These are phyloP conservation scores for Noctilio leporinus DNA, from an alignment of 2,113 vertebrate genomes.

Conservation along the genomic window DNA sequence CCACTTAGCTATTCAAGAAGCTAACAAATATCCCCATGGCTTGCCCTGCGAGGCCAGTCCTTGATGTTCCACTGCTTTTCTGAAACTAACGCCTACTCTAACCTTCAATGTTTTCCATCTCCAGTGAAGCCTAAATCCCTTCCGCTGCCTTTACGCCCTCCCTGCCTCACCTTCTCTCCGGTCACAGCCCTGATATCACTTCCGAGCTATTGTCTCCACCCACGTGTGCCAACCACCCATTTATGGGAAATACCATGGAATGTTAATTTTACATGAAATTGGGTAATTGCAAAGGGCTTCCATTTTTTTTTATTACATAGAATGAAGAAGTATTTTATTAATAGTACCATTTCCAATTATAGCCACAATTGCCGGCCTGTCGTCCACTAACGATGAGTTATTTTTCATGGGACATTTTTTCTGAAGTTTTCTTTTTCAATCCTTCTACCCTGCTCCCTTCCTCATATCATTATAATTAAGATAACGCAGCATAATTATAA, in stretches of 20 bases:
- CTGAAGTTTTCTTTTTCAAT: constrained; percentile 1
- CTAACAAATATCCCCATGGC: background rate
- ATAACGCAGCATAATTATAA: constrained; percentile 74
- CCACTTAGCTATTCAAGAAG: background rate
- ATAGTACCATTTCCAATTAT: constrained; percentile 69
- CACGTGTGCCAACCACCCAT: constrained; percentile 78
- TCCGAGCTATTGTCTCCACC: constrained; percentile 79
- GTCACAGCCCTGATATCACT: constrained; percentile 65
- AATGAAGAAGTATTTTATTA: constrained; percentile 77
- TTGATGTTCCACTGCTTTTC: background rate
- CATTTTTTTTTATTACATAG: constrained; percentile 52
- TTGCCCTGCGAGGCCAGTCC: background rate
- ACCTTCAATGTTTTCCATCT: background rate
- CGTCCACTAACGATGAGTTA: background rate
- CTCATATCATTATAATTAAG: constrained; percentile 69
- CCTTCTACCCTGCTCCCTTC: background rate
- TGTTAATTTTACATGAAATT: constrained; percentile 79
- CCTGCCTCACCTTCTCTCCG: constrained; percentile 66
- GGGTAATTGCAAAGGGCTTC: constrained; percentile 67
- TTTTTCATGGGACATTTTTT: constrained; percentile 42
- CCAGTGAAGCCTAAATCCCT: background rate
- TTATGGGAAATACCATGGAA: constrained; percentile 78
- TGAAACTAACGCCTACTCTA: background rate
- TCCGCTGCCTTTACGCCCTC: background rate
- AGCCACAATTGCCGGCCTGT: background rate